Conservation (phyloP, 2,888 invertebrate species). For the Xestobium rufovillosum region DNA sequence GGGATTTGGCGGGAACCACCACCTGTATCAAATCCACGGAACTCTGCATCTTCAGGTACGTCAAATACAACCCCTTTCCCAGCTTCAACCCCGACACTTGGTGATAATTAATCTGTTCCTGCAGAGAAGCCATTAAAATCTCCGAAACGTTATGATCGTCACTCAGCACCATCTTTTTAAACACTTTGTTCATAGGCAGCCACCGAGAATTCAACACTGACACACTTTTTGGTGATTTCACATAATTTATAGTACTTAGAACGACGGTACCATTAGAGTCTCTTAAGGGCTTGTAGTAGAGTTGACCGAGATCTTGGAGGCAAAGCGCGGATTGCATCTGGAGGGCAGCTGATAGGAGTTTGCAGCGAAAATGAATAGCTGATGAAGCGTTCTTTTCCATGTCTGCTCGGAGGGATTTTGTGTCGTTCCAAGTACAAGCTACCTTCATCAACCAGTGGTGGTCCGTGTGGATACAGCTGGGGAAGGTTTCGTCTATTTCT, state of each 20-base stretch:
- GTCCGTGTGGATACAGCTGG: conserved; percentile 84
- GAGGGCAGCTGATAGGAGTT: conserved; percentile 83
- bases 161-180: conserved; percentile 65
- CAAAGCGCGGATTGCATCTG: conserved; percentile 89
- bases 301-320: conserved; percentile 87
- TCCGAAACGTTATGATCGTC: conserved; percentile 73
- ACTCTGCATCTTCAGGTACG: conserved; percentile 93
- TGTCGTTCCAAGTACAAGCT: conserved; percentile 95
- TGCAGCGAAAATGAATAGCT: conserved; percentile 84
- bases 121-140: conserved; percentile 77
- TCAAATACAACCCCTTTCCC: conserved; percentile 83
- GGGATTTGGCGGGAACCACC: conserved; percentile 84
- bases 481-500: conserved; percentile 94
- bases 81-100: conserved; percentile 78
- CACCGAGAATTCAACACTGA: conserved; percentile 88
- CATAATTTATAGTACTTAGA: conserved; percentile 75
- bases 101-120: conserved; percentile 67
- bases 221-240: conserved; percentile 75
- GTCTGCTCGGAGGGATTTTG: conserved; percentile 81
- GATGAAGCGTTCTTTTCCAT: conserved; percentile 92
- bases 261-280: conserved; percentile 89
- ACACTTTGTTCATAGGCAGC: conserved; percentile 73
- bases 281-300: conserved; percentile 84
- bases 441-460: conserved; percentile 94
- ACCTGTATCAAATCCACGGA: conserved; percentile 92